These are phyloP conservation scores for Microctenopoma stevenorrisi DNA, from an alignment of 2,797 vertebrate genomes.

Conservation along the genomic window DNA sequence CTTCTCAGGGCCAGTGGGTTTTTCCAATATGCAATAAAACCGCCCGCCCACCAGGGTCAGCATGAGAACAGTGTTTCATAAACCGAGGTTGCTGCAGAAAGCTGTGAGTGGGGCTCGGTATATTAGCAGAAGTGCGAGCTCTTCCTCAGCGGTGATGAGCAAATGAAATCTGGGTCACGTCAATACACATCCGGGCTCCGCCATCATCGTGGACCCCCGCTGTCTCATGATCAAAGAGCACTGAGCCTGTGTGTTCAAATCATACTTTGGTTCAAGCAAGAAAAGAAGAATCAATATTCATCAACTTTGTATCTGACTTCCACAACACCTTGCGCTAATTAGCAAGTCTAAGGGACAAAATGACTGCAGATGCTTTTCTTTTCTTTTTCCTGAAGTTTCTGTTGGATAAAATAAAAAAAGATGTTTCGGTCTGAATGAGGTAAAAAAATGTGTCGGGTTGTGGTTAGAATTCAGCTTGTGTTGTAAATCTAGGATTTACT, in stretches of 20 bases:
- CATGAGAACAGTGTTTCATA: conserved; percentile 46
- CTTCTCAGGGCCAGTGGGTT: conserved; percentile 64
- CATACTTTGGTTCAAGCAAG: conserved; percentile 79
- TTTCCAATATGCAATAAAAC: conserved; percentile 64
- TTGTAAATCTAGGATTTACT: conserved; percentile 32
- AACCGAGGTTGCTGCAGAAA: conserved; percentile 49
- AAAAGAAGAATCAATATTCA: conserved; percentile 77
- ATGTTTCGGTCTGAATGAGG: conserved; percentile 42
- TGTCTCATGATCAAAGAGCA: conserved; percentile 79
- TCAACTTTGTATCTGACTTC: conserved; percentile 72
- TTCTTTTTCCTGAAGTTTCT: conserved; percentile 51
- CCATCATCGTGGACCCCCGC: conserved; percentile 62
- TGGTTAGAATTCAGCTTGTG: conserved; percentile 35
- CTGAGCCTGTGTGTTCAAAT: conserved; percentile 73
- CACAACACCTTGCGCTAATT: conserved; percentile 68
- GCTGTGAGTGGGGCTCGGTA: conserved; percentile 42
- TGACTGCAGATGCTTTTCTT: conserved; percentile 41
- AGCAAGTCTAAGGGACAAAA: conserved; percentile 53
- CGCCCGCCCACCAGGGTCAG: conserved; percentile 60
- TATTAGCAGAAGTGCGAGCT: conserved; percentile 41
- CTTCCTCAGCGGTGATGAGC: conserved; percentile 57
- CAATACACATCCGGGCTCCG: conserved; percentile 70
- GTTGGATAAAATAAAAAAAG: conserved; percentile 33
- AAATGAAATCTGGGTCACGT: conserved; percentile 77
- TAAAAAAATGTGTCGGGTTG: conserved; percentile 6